These are phyloP conservation scores for Cryptus armator DNA, from an alignment of 2,888 invertebrate genomes.

Conservation along the genomic window DNA sequence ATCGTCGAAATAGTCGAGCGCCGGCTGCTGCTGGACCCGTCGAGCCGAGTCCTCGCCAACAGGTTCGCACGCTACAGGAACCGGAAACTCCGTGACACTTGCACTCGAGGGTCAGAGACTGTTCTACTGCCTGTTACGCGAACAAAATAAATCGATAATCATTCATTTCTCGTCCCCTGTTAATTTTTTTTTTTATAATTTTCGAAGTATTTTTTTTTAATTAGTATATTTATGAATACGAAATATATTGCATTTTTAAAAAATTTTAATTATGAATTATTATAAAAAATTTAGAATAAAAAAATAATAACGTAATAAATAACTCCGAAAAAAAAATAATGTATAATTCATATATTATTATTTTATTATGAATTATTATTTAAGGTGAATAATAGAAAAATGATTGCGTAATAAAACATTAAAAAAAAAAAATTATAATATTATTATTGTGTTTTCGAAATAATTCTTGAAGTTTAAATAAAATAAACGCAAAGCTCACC, in stretches of 20 bases:
- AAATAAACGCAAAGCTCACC: constrained; percentile 85
- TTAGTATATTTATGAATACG: no score
- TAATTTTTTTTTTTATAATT: no score
- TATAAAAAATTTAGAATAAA: no score
- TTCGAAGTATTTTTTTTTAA: no score
- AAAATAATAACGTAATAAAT: no score
- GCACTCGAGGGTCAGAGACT: constrained; percentile 89
- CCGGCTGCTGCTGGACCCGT: constrained; percentile 87
- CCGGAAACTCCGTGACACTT: constrained; percentile 95
- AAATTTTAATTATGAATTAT: background rate
- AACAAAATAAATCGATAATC: background rate
- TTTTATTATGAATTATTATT: background rate
- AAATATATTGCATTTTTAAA: background rate
- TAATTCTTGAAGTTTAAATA: no score
- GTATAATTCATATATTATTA: background rate
- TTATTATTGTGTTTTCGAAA: no score
- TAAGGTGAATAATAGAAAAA: no score
- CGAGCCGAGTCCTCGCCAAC: constrained; percentile 90
- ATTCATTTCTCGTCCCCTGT: background rate
- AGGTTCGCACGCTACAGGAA: constrained; percentile 93
- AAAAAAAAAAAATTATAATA: no score
- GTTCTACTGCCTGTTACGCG: constrained; percentile 87
- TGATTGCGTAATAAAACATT: no score
- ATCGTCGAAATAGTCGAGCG: constrained; percentile 87
- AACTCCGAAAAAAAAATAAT: no score